Evolutionary conservation across 2,888 invertebrate species (phyloP).

Genomic region (Germaria angustata): DNA sequence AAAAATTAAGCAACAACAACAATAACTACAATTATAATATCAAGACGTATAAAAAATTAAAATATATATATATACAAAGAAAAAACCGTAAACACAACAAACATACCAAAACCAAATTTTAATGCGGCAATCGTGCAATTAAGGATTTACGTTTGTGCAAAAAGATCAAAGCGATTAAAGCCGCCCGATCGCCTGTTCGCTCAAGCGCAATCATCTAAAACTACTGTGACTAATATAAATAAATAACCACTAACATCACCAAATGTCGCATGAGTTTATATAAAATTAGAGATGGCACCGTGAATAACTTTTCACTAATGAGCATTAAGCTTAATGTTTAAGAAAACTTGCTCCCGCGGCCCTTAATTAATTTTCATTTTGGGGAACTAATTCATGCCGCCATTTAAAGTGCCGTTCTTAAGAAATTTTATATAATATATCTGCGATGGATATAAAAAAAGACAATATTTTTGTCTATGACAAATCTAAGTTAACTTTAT

Average conservation of each 20-base stretch:
- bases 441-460: no score
- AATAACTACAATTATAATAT: background rate
- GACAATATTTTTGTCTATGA: no score
- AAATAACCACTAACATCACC: background rate
- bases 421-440: no score
- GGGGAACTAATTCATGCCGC: no score
- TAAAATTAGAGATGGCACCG: background rate
- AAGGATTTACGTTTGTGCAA: conserved; percentile 74
- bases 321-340: no score
- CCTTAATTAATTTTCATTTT: no score
- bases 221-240: conserved; percentile 15
- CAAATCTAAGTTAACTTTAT: no score
- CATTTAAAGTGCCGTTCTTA: no score
- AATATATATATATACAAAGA: conserved; percentile 38
- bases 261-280: conserved; percentile 21
- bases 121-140: conserved; percentile 76
- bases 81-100: conserved; percentile 65
- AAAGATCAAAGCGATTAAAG: conserved; percentile 78
- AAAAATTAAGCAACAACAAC: conserved; percentile 41
- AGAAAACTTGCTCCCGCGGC: no score
- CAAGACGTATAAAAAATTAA: conserved; percentile 31
- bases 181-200: conserved; percentile 60
- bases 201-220: conserved; percentile 56
- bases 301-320: background rate
- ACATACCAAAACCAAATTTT: conserved; percentile 53